These are phyloP conservation scores for Petrolisthes manimaculis DNA, from an alignment of 2,888 invertebrate genomes.

Conservation along the genomic window DNA sequence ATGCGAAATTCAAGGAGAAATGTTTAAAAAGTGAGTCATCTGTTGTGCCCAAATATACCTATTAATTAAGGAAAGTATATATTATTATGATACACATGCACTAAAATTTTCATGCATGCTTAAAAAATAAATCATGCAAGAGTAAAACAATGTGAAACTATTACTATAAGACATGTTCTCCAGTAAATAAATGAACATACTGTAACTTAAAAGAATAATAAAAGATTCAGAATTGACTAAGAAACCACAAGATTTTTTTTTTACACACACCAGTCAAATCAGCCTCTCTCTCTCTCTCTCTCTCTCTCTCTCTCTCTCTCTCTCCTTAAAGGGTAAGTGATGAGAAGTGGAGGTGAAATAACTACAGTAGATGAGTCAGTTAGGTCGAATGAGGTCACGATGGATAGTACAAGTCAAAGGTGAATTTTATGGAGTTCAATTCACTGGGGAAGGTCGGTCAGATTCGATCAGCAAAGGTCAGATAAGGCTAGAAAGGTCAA, in stretches of 20 bases:
- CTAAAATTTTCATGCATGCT: no score
- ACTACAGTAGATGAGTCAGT: background rate
- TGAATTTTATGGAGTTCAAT: no score
- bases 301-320: conserved; percentile 20
- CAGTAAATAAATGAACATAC: no score
- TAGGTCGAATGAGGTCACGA: background rate
- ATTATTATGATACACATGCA: no score
- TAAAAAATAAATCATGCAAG: no score
- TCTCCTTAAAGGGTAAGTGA: background rate
- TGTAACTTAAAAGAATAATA: no score
- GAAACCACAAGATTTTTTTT: background rate
- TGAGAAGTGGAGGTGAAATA: background rate
- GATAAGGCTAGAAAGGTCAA: background rate
- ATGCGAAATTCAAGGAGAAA: no score
- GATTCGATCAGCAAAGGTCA: background rate
- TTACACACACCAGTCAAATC: background rate
- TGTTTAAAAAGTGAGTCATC: no score
- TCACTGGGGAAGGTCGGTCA: background rate
- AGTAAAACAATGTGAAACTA: no score
- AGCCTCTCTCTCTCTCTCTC: conserved; percentile 17
- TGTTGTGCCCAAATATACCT: no score
- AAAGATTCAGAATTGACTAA: background rate
- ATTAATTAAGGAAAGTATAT: no score
- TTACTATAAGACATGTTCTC: no score
- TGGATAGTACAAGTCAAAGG: background rate